A percentile compares a stretch with the other conserved stretches of the same genome.
These are phyloP conservation scores for Zaprionus ornatus DNA, from an alignment of 1,140 invertebrate species.

Conservation along the genomic window DNA sequence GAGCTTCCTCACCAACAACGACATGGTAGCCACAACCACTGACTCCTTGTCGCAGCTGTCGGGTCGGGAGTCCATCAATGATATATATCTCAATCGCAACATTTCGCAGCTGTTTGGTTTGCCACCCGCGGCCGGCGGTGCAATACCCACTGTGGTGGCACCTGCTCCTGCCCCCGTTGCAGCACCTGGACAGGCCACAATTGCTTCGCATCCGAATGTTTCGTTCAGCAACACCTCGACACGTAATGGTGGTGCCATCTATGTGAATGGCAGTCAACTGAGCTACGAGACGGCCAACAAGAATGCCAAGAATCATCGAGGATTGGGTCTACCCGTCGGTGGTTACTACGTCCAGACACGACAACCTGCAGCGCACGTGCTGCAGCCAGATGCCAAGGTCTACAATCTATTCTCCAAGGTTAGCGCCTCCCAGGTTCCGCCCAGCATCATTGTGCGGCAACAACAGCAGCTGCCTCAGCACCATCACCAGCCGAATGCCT, in stretches of 20 bases:
- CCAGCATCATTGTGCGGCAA: constrained; percentile 67
- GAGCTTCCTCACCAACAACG: constrained; percentile 57
- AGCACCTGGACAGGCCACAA: background rate
- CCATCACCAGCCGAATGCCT: background rate
- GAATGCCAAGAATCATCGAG: constrained; percentile 64
- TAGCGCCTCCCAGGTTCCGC: constrained; percentile 52
- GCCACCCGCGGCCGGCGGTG: constrained; percentile 25
- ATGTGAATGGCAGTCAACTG: constrained; percentile 70
- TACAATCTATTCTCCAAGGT: constrained; percentile 82
- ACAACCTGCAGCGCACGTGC: constrained; percentile 19
- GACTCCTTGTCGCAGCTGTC: constrained; percentile 15
- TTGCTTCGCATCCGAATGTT: constrained; percentile 66
- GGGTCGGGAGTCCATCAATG: constrained; percentile 72
- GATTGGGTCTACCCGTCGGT: constrained; percentile 41
- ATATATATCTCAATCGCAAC: constrained; percentile 80
- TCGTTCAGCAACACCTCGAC: constrained; percentile 71
- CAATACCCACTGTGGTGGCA: constrained; percentile 17
- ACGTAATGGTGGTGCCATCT: constrained; percentile 66
- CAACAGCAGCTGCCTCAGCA: constrained; percentile 37
- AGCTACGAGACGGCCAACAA: constrained; percentile 67
- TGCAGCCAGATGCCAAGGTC: constrained; percentile 60
- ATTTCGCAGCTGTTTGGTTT: constrained; percentile 74
- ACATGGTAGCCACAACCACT: constrained; percentile 35
- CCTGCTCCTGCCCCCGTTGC: constrained; percentile 28
- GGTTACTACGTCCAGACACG: constrained; percentile 74